phyloP scores from a whole-genome alignment of 2,113 vertebrate genomes.

The Clarias gariepinus region DNA sequence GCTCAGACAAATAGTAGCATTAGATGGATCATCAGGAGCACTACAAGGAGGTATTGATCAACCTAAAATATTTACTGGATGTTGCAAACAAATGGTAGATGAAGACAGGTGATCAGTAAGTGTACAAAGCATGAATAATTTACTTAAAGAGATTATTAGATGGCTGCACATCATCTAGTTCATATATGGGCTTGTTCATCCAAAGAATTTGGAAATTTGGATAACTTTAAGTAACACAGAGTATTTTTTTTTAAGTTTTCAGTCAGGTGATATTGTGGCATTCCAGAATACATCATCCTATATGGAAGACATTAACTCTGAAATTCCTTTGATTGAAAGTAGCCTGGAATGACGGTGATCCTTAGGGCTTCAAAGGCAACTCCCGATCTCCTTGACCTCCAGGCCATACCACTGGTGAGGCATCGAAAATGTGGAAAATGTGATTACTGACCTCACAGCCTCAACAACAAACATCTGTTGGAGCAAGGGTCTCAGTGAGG shows the following conservation, averaged over 20 bases:
- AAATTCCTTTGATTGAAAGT: slow-evolving; percentile 46
- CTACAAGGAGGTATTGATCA: not conserved
- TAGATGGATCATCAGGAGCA: slow-evolving; percentile 10
- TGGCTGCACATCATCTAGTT: slow-evolving; percentile 42
- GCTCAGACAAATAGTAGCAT: slow-evolving; percentile 15
- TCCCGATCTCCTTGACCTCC: slow-evolving; percentile 44
- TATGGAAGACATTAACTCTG: slow-evolving; percentile 52
- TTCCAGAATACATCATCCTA: slow-evolving; percentile 23
- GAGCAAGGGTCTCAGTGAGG: slow-evolving; percentile 24
- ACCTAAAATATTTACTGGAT: not conserved
- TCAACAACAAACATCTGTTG: slow-evolving; percentile 55
- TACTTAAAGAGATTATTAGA: not conserved
- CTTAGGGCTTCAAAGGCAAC: slow-evolving; percentile 49
- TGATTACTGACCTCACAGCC: slow-evolving; percentile 53
- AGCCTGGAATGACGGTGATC: slow-evolving; percentile 30
- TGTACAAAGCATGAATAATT: not conserved
- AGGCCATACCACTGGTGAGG: slow-evolving; percentile 40
- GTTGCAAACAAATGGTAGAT: slow-evolving; percentile 11
- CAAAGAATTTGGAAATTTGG: slow-evolving; percentile 14
- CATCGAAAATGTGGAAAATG: slow-evolving; percentile 48
- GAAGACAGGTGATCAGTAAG: slow-evolving; percentile 4
- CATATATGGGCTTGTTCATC: not conserved
- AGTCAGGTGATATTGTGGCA: slow-evolving; percentile 32
- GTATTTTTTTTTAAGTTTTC: slow-evolving; percentile 39
- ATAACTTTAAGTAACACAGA: slow-evolving; percentile 32